Conservation (phyloP, 2,888 invertebrate genomes). For the Fragum fragum region DNA sequence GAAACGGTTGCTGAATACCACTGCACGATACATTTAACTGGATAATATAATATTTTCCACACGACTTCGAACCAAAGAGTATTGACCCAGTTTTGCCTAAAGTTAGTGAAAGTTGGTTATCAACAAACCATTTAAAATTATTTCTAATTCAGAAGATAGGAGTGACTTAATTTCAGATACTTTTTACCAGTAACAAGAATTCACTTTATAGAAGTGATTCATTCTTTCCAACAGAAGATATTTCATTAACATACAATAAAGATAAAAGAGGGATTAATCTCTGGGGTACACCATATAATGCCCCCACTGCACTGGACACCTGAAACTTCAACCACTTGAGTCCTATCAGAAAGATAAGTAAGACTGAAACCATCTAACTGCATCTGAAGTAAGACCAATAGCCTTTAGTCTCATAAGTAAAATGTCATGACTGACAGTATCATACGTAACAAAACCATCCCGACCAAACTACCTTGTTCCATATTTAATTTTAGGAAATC, state of each 20-base stretch:
- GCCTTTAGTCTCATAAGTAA: not conserved
- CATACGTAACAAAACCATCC: not conserved
- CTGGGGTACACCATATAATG: not conserved
- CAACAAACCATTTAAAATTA: not conserved
- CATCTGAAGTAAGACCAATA: slow-evolving; percentile 10
- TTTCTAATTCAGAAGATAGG: not conserved
- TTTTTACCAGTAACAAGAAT: not conserved
- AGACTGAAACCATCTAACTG: not conserved
- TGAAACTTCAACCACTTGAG: not conserved
- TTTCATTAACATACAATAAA: not conserved
- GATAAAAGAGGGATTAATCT: slow-evolving; percentile 5
- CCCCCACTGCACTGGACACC: not conserved
- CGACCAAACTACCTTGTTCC: not conserved
- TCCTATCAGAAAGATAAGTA: slow-evolving; percentile 13
- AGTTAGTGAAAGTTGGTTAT: not conserved
- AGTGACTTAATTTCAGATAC: not conserved
- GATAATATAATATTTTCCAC: not conserved
- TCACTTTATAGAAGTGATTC: not conserved
- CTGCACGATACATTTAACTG: not conserved
- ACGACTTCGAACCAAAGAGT: not conserved
- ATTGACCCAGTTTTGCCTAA: not conserved
- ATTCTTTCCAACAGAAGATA: not conserved
- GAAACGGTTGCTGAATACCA: not conserved
- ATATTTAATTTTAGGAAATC: slow-evolving; percentile 1
- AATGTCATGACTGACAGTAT: not conserved